A percentile compares a stretch with the other conserved stretches of the same genome.
Evolutionary conservation across 2,113 vertebrate genomes (phyloP).

Genomic region (Prunella fulvescens): DNA sequence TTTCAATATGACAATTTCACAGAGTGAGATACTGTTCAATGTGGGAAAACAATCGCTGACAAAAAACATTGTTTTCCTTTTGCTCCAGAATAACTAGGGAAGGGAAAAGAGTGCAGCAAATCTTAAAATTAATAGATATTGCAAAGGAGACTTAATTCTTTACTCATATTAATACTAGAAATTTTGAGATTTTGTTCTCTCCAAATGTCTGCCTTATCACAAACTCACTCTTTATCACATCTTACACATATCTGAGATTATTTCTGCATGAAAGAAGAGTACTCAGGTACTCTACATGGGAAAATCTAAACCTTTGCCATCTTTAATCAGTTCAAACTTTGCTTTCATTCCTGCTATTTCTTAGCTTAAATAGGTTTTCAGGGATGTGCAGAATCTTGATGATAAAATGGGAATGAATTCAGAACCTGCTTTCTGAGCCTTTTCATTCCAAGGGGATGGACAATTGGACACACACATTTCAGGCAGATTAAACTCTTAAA

Average conservation of each 20-base stretch:
- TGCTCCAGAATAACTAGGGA: background rate
- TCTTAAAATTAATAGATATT: background rate
- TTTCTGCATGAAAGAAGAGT: background rate
- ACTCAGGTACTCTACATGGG: slow-evolving; percentile 54
- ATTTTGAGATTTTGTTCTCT: background rate
- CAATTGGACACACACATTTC: slow-evolving; percentile 39
- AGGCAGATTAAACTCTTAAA: slow-evolving; percentile 52
- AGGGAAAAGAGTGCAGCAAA: background rate
- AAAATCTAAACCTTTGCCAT: slow-evolving; percentile 81
- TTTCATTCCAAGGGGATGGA: background rate
- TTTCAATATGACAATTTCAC: slow-evolving; percentile 42
- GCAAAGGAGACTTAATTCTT: background rate
- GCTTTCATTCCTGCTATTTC: slow-evolving; percentile 61
- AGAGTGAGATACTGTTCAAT: background rate
- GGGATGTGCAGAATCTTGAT: slow-evolving; percentile 69
- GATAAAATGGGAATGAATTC: slow-evolving; percentile 40
- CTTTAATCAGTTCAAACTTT: slow-evolving; percentile 54
- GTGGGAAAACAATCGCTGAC: background rate
- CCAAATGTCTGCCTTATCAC: background rate
- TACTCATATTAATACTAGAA: background rate
- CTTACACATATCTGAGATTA: background rate
- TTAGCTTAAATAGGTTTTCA: slow-evolving; percentile 69
- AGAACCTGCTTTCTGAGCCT: slow-evolving; percentile 2
- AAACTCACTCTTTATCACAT: background rate
- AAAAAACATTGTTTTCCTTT: background rate